Conservation (phyloP, 2,113 vertebrate species). For the Anas platyrhynchos region DNA sequence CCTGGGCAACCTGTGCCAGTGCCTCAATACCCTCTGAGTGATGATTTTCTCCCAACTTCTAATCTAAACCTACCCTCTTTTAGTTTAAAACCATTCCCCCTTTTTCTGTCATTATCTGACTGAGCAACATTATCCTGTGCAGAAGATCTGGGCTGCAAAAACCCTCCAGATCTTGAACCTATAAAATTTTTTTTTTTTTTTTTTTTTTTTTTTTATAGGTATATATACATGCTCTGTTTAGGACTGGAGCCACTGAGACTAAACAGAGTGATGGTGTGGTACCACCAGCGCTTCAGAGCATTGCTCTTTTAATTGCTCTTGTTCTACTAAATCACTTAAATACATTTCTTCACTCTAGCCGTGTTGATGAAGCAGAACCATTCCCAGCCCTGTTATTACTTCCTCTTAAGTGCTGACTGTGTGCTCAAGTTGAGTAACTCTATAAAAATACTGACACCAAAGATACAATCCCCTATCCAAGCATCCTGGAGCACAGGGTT, state of each 20-base stretch:
- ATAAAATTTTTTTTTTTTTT: not conserved
- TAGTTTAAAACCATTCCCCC: too few species aligned
- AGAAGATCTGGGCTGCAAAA: not conserved
- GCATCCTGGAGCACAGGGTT: not conserved
- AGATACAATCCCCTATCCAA: not conserved
- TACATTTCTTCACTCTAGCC: not conserved
- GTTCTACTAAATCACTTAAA: not conserved
- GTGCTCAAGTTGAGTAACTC: not conserved
- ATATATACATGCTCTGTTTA: not conserved
- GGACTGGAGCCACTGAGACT: not conserved
- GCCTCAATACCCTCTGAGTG: too few species aligned
- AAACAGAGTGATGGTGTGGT: fast-evolving
- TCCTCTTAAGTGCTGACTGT: not conserved
- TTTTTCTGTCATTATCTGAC: too few species aligned
- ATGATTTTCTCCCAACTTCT: too few species aligned
- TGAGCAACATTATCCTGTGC: too few species aligned
- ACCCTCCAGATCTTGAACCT: not conserved
- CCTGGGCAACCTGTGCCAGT: too few species aligned
- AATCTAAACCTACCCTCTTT: too few species aligned
- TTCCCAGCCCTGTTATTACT: not conserved
- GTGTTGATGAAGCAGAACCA: not conserved
- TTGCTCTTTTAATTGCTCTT: not conserved
- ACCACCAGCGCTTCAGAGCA: not conserved
- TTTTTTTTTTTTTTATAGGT: too few species aligned
- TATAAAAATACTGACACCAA: not conserved